Base-by-base conservation (phyloP, 2,113 vertebrate genomes). In the Porphyrio hochstetteri region DNA sequence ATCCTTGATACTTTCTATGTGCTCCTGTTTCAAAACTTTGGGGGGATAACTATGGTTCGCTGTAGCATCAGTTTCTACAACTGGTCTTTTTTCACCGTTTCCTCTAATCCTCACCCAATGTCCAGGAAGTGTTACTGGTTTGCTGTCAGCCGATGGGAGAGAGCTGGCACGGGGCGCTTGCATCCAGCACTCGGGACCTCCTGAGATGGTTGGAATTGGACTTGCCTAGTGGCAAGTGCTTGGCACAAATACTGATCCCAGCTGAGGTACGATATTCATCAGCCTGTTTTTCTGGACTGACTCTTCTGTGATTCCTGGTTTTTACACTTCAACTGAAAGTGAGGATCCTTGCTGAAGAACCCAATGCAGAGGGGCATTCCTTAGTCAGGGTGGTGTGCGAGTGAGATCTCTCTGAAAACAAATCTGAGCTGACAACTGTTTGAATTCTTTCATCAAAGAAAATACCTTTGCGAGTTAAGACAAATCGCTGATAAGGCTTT, bases 401-500 rank as follows among this genome's bases (percentile, higher is more conserved):
- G 29, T 35, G 52, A 72, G 48, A 78, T 36, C 14, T 48, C 48
- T 38, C 77, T 60, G 71, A 65, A 88, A 63, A 67, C 59, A 96
- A 71, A 92, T 52, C 35, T 44, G 48, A 96, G 40, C 44, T 67
- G 91, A 85, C 46, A 83, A 92, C 46, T 33, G 59, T 77, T 91
- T 82, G 69, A 67, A 91, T 97, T 94, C 82, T 82, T 96, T 83
- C 35, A 33, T 76, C 78, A 79, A 93, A 90, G 80, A 91, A 92
- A 96, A 93, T 94, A 94, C 76, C 75, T 95, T 57, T 92, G 81
- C 95, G 94, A 92, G 95, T 95, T 87, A 79, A 95, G 82, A 89
- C 95, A 92, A 88, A 86, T 82, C 76, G 80, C 89, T 70, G 87
- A 95, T 92, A 90, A 96, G 74, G 52, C 28, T 90, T 90, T 89